These are phyloP conservation scores for Melanotaenia parkinsoni DNA, from an alignment of 2,797 vertebrate genomes.

Conservation along the genomic window DNA sequence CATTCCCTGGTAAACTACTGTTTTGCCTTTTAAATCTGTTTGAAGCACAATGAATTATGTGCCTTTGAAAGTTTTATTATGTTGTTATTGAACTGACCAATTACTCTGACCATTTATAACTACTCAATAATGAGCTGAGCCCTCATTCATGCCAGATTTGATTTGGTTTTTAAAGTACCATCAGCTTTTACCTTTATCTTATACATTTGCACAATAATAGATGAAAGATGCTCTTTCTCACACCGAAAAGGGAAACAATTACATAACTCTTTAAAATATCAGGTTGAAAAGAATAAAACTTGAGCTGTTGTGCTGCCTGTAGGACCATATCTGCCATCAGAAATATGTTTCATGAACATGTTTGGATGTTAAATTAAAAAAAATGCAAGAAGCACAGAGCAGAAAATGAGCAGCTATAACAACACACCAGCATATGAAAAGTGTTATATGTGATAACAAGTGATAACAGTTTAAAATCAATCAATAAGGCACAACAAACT, in stretches of 20 bases:
- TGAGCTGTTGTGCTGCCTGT: not conserved
- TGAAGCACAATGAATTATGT: conserved; percentile 17
- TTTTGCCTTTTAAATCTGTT: conserved; percentile 29
- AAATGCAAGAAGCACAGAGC: no score
- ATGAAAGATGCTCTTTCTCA: conserved; percentile 1
- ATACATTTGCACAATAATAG: conserved; percentile 1
- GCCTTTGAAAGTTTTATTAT: conserved; percentile 15
- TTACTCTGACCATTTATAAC: conserved; percentile 19
- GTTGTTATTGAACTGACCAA: conserved; percentile 22
- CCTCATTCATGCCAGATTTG: conserved; percentile 24
- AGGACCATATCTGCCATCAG: not conserved
- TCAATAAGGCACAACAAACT: no score
- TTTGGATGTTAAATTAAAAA: no score
- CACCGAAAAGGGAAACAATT: not conserved
- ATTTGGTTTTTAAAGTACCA: conserved; percentile 3
- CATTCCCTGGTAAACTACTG: conserved; percentile 6
- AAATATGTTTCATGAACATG: not conserved
- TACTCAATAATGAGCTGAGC: conserved; percentile 20
- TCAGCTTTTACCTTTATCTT: conserved; percentile 11
- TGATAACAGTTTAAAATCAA: no score
- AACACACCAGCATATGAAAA: no score
- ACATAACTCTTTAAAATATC: not conserved
- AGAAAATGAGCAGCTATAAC: not conserved
- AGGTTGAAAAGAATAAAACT: not conserved
- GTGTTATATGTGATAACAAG: not conserved